Percentiles rank a stretch among this genome's conserved stretches.
These are phyloP conservation scores for Enteromius thamalakanensis DNA, from an alignment of 2,797 vertebrate species.

Conservation along the genomic window DNA sequence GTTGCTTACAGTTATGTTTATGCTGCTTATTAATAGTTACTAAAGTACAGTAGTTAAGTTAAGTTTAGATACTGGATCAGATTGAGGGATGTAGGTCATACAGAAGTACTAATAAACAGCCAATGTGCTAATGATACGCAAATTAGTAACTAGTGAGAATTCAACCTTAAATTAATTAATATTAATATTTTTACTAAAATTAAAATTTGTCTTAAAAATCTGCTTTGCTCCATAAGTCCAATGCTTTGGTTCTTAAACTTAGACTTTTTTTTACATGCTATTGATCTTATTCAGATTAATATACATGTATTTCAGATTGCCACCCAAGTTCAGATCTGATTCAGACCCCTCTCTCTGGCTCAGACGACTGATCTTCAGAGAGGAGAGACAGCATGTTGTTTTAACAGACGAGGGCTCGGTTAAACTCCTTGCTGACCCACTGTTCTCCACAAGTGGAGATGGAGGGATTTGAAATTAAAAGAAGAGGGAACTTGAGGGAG, in stretches of 20 bases:
- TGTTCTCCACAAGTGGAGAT: conserved; percentile 44
- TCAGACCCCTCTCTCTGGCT: conserved; percentile 30
- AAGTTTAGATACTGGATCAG: not conserved
- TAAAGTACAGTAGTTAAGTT: not conserved
- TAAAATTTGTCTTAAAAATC: not conserved
- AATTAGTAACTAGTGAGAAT: too few species aligned
- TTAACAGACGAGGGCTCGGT: conserved; percentile 38
- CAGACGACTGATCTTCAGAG: conserved; percentile 41
- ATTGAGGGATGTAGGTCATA: not conserved
- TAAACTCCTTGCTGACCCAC: conserved; percentile 43
- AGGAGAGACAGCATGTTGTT: conserved; percentile 27
- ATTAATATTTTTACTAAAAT: not conserved
- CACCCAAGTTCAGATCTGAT: conserved; percentile 11
- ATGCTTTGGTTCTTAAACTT: not conserved
- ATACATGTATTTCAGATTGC: not conserved
- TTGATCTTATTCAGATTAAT: not conserved
- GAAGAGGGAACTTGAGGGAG: conserved; percentile 65
- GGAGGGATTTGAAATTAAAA: conserved; percentile 59
- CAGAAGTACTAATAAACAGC: not conserved
- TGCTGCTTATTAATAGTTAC: not conserved
- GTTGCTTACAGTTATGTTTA: too few species aligned
- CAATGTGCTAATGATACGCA: too few species aligned
- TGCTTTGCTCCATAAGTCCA: not conserved
- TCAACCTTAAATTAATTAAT: too few species aligned
- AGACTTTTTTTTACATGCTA: not conserved